A percentile compares a stretch with the other conserved stretches of the same genome.
Conservation (phyloP, 2,797 vertebrate genomes). For the Xerus rutilus region DNA sequence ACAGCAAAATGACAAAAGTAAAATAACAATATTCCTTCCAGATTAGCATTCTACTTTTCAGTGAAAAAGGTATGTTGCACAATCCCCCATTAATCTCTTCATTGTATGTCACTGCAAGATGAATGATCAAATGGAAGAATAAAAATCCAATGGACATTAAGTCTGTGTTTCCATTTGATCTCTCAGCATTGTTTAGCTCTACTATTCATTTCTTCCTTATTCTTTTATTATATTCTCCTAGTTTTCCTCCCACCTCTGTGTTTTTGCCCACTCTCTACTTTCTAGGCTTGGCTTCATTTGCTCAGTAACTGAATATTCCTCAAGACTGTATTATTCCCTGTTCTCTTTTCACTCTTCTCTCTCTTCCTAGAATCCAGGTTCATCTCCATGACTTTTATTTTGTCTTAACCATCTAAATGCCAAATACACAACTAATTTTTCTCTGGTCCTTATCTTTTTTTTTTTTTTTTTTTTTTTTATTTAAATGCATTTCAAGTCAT, state of each 20-base stretch:
- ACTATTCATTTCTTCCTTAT: background rate
- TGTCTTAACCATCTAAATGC: background rate
- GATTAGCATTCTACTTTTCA: slow-evolving; percentile 33
- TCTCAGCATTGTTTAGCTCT: background rate
- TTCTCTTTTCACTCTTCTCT: background rate
- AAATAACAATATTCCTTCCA: background rate
- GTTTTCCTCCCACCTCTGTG: background rate
- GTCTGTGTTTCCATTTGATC: background rate
- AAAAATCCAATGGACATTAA: background rate
- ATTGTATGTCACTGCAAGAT: background rate
- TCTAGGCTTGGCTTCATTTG: background rate
- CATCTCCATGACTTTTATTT: background rate
- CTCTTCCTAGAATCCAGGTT: background rate
- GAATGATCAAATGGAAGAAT: background rate
- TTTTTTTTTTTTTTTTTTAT: too few species aligned
- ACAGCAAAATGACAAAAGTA: background rate
- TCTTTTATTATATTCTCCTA: background rate
- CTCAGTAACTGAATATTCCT: background rate
- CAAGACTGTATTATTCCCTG: background rate
- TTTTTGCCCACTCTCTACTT: background rate
- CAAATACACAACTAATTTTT: background rate
- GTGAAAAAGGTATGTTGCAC: background rate
- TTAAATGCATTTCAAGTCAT: too few species aligned
- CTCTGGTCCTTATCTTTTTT: background rate
- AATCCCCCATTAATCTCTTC: background rate